Evolutionary conservation across 2,888 invertebrate species (phyloP), one percentile per base, ranked within the genome.

Genomic region (Cataglyphis altisquamis): DNA sequence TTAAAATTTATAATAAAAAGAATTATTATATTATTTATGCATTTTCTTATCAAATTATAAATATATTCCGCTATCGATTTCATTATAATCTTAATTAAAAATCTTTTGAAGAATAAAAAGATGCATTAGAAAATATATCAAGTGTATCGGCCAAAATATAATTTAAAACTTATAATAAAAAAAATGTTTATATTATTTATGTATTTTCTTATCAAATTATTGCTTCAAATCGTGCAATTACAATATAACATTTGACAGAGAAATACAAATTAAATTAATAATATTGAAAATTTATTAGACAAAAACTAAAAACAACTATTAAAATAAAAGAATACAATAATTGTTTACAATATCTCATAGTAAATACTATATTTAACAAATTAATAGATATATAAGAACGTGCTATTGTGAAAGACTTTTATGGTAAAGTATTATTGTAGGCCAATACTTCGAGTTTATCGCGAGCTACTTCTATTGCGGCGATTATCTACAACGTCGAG

Each of bases 361-460:
- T 36, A 29, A 41, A 21, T 41, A 21, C 3, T 8, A 0, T 8
- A 15, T 55, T 45, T 21, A 36, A 41, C 32, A 62, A 55, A 81
- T 60, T 66, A 55, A 86, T 73, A 25, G 63, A 62, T 57, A 41
- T 55, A 62, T 32, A 57, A 67, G 52, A 64, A 80, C 41, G 57
- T 68, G 64, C 64, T 72, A 32, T 48, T 32, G 9, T 36, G 36
- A 45, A 66, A 25, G n/a, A 66, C 57, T 57, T 32, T 83, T 9
- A 39, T 62, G 0, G 12, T 18, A 64, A 32, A 77, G 63, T 63
- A 63, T 55, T 55, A 78, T 48, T n/a, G 29, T n/a, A 52, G 18
- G 12, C 63, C n/a, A 36, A 39, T 25, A 29, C 84, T 66, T 48
- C 10, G 29, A 78, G 82, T 86, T 88, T 85, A 84, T 87, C 72